A percentile compares a stretch with the other conserved stretches of the same genome.
These are phyloP conservation scores for Chrysochloris asiatica DNA, from an alignment of 2,113 vertebrate genomes.

Conservation along the genomic window DNA sequence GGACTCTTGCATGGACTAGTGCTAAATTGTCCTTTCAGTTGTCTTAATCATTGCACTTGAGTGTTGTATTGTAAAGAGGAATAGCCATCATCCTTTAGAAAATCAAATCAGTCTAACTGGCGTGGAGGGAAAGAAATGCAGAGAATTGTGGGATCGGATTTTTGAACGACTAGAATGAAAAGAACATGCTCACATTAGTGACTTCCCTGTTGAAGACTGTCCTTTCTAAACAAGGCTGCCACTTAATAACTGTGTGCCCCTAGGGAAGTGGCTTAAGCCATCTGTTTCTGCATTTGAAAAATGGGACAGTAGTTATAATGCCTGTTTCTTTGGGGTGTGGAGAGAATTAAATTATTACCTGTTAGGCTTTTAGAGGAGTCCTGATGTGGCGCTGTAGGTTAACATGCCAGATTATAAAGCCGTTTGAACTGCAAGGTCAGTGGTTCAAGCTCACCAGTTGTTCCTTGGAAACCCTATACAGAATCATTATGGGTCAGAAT, in stretches of 20 bases:
- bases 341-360: neutral
- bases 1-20: accelerated
- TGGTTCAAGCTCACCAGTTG: no score
- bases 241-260: neutral
- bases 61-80: neutral
- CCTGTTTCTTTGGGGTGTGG: neutral
- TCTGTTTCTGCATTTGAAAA: neutral
- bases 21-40: neutral
- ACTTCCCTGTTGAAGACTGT: no score
- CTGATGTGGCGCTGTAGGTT: no score
- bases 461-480: no score
- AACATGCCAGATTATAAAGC: no score
- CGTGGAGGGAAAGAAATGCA: neutral
- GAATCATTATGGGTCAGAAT: no score
- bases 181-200: accelerated
- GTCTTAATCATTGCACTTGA: no score
- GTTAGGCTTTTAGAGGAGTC: no score
- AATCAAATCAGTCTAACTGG: neutral
- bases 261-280: no score
- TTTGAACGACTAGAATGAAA: no score
- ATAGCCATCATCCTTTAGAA: neutral
- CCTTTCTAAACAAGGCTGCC: accelerated
- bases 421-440: no score
- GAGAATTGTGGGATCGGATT: neutral
- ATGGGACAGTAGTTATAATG: neutral